These are phyloP conservation scores for Peromyscus californicus DNA, from an alignment of 2,113 vertebrate species.

Conservation along the genomic window DNA sequence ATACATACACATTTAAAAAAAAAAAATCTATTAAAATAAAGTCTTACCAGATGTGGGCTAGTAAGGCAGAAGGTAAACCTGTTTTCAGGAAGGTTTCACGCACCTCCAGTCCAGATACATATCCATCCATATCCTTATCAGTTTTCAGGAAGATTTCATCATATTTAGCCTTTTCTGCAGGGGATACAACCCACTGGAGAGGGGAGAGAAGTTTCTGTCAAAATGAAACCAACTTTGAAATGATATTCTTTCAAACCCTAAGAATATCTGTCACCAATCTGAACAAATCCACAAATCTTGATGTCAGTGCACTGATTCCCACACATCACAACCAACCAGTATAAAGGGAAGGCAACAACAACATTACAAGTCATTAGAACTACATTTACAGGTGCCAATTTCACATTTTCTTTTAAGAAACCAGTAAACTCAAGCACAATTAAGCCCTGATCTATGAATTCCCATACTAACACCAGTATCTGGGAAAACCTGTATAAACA, in stretches of 20 bases:
- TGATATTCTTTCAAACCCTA: not conserved
- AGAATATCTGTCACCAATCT: conserved; percentile 17
- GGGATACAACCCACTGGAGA: conserved; percentile 95
- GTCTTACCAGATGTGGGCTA: conserved; percentile 97
- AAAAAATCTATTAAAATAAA: conserved; percentile 62
- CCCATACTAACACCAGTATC: not conserved
- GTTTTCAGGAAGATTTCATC: conserved; percentile 97
- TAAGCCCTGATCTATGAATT: conserved; percentile 68
- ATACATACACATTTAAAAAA: conserved; percentile 12
- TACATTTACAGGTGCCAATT: conserved; percentile 21
- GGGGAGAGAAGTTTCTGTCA: conserved; percentile 56
- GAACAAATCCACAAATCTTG: conserved; percentile 1
- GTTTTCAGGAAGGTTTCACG: conserved; percentile 98
- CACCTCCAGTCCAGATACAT: conserved; percentile 97
- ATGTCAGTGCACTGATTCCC: not conserved
- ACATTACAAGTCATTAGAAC: conserved; percentile 29
- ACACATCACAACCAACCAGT: not conserved
- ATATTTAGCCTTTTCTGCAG: conserved; percentile 96
- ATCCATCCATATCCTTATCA: conserved; percentile 97
- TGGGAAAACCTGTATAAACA: conserved; percentile 39
- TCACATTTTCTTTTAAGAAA: conserved; percentile 43
- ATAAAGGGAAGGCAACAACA: conserved; percentile 22
- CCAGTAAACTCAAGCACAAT: conserved; percentile 58
- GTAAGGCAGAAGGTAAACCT: conserved; percentile 93
- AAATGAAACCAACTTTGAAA: conserved; percentile 45